phyloP scores from a whole-genome alignment of 2,113 vertebrate genomes.

The Mesitornis unicolor region DNA sequence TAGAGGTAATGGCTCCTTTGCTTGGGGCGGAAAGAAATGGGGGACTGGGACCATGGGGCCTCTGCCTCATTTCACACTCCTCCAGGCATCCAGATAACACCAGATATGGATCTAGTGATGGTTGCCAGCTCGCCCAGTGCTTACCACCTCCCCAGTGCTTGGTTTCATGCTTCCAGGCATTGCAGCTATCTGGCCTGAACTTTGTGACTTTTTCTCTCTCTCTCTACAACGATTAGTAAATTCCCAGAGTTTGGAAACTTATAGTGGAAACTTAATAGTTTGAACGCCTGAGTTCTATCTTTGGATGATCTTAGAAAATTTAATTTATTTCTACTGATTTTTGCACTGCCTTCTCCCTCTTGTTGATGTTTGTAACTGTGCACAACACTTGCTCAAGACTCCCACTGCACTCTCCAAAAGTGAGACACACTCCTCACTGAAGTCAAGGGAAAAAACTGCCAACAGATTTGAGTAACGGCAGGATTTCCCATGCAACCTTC shows the following conservation, averaged over 20 bases:
- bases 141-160: no score
- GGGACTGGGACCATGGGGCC: no score
- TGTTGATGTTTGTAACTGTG: neutral
- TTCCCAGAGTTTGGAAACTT: neutral
- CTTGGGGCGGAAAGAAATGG: no score
- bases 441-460: neutral
- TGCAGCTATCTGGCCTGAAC: no score
- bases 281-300: neutral
- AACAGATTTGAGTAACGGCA: rapidly evolving
- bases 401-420: neutral
- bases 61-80: no score
- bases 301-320: neutral
- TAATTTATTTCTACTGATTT: neutral
- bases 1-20: no score
- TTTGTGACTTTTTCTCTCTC: no score
- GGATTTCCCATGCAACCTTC: neutral
- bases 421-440: neutral
- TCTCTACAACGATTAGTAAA: neutral
- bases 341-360: neutral
- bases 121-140: no score
- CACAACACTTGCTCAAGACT: neutral
- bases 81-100: no score
- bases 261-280: neutral
- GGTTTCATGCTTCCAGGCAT: no score
- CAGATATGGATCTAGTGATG: no score